Conservation (phyloP, 2,888 invertebrate species). For the Euproctis similis region DNA sequence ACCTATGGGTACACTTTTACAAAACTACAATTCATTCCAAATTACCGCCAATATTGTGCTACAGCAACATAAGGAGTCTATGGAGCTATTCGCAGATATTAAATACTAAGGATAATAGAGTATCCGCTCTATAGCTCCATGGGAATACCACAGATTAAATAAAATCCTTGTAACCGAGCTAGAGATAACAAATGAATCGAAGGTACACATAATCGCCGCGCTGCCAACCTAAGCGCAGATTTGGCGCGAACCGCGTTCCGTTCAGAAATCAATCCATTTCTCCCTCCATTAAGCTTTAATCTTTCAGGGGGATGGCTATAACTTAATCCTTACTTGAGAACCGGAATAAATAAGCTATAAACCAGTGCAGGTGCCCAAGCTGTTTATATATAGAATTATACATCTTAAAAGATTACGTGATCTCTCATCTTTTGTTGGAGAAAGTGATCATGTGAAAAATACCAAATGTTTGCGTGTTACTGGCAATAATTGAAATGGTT, state of each 20-base stretch:
- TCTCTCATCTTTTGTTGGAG: slow-evolving; percentile 25
- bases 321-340: slow-evolving; percentile 71
- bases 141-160: slow-evolving; percentile 11
- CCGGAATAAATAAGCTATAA: slow-evolving; percentile 72
- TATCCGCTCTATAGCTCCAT: not conserved
- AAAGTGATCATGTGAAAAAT: slow-evolving; percentile 53
- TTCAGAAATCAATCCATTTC: slow-evolving; percentile 71
- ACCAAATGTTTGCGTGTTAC: slow-evolving; percentile 60
- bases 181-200: slow-evolving; percentile 28
- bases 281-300: slow-evolving; percentile 70
- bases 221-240: slow-evolving; percentile 35
- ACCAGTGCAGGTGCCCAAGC: slow-evolving; percentile 64
- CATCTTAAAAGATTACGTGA: slow-evolving; percentile 37
- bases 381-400: slow-evolving; percentile 49
- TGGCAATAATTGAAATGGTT: slow-evolving; percentile 61
- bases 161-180: slow-evolving; percentile 13
- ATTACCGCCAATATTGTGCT: too few relatives aligned
- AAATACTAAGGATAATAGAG: too few relatives aligned
- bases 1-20: too few relatives aligned
- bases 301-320: slow-evolving; percentile 70
- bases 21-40: too few relatives aligned
- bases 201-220: slow-evolving; percentile 27
- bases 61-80: too few relatives aligned
- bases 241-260: slow-evolving; percentile 50
- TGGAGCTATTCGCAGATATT: too few relatives aligned